Conservation (phyloP, 1,140 invertebrate species). For the Kradibia gibbosae region DNA sequence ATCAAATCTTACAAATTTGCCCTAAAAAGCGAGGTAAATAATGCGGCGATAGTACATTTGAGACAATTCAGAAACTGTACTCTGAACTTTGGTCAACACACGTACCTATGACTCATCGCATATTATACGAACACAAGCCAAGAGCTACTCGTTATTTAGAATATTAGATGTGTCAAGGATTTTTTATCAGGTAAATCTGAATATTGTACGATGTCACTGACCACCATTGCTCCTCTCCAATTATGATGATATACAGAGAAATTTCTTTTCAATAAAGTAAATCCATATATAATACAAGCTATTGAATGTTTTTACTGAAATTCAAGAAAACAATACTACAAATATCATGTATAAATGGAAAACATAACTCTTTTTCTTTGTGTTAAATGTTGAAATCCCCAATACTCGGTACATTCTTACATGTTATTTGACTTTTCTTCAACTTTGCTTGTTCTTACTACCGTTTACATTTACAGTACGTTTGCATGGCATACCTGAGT, state of each 20-base stretch:
- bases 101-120: too few relatives aligned
- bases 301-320: background rate
- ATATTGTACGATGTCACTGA: background rate
- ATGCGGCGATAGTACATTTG: too few relatives aligned
- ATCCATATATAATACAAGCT: background rate
- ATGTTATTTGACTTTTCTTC: background rate
- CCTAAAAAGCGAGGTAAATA: too few relatives aligned
- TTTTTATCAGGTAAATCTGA: background rate
- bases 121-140: too few relatives aligned
- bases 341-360: too few relatives aligned
- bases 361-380: background rate
- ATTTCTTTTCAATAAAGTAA: background rate
- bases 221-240: background rate
- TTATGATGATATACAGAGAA: background rate
- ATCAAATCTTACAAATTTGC: too few relatives aligned
- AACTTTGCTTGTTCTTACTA: constrained; percentile 1
- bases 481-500: constrained; percentile 15
- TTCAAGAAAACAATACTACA: background rate
- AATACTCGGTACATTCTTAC: background rate
- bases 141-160: too few relatives aligned
- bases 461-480: constrained; percentile 20
- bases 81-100: too few relatives aligned
- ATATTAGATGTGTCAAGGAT: too few relatives aligned
- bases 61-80: too few relatives aligned
- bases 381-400: background rate